phyloP scores from a whole-genome alignment of 2,888 invertebrate genomes.

The Scaptomyza reducta region DNA sequence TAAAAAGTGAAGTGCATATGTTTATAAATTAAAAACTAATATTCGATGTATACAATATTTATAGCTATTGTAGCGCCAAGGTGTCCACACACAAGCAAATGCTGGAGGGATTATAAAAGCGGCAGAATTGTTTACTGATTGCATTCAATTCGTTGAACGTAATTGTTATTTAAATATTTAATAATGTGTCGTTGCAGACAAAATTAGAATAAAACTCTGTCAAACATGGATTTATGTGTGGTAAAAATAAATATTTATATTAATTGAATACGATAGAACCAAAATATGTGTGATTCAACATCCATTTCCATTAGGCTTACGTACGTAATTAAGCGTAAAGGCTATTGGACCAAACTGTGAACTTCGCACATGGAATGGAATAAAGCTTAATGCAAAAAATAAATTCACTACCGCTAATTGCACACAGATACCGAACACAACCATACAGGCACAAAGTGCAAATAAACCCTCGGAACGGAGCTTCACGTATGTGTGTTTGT shows the following conservation, averaged over 20 bases:
- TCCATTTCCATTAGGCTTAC: slow-evolving; percentile 58
- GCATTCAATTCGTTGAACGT: neutral
- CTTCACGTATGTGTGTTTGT: slow-evolving; percentile 16
- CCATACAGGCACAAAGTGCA: too few relatives aligned
- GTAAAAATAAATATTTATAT: slow-evolving; percentile 16
- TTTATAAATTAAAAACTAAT: neutral
- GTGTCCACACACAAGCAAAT: slow-evolving; percentile 39
- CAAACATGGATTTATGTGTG: neutral
- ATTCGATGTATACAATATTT: neutral
- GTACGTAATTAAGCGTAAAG: slow-evolving; percentile 49
- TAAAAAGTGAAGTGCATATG: neutral
- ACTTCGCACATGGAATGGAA: slow-evolving; percentile 32
- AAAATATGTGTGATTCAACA: slow-evolving; percentile 21
- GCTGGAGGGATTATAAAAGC: slow-evolving; percentile 46
- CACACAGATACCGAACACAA: slow-evolving; percentile 40
- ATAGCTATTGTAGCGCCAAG: slow-evolving; percentile 39
- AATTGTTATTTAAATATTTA: slow-evolving; percentile 16
- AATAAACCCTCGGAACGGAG: slow-evolving; percentile 22
- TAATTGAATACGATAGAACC: slow-evolving; percentile 2
- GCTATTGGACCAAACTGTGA: slow-evolving; percentile 40
- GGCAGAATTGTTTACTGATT: slow-evolving; percentile 33
- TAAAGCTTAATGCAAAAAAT: slow-evolving; percentile 55
- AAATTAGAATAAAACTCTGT: neutral
- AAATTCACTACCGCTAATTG: slow-evolving; percentile 58
- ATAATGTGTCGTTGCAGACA: slow-evolving; percentile 4